These are phyloP conservation scores for Mimumesa dahlbomi DNA, from an alignment of 2,888 invertebrate species.

Conservation along the genomic window DNA sequence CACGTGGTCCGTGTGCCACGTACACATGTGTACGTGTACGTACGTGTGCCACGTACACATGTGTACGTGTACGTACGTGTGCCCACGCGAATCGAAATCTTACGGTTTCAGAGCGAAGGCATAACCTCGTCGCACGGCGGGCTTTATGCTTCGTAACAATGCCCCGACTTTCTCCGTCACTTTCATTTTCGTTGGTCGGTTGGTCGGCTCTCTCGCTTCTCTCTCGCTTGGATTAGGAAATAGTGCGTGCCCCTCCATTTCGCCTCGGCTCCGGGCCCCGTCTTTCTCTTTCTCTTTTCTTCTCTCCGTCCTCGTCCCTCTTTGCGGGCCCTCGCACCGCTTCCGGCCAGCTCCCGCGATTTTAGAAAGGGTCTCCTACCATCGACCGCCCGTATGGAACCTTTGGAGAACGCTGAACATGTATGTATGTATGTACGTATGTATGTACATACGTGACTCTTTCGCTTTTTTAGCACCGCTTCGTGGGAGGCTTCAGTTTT, in stretches of 20 bases:
- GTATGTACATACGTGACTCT: not conserved
- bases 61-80: constrained; percentile 4
- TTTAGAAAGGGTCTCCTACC: constrained; percentile 74
- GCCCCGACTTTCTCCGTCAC: constrained; percentile 79
- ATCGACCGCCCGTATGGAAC: constrained; percentile 33
- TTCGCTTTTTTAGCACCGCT: not conserved
- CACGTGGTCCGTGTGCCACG: no score
- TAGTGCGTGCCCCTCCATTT: constrained; percentile 59
- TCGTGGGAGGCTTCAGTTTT: not conserved
- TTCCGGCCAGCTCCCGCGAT: constrained; percentile 69
- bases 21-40: no score
- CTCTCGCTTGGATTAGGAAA: constrained; percentile 62
- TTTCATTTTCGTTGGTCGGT: constrained; percentile 79
- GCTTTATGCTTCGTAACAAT: constrained; percentile 78
- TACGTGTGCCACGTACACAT: no score
- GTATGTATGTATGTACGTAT: constrained; percentile 2
- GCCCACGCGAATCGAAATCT: constrained; percentile 44
- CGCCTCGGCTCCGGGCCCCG: constrained; percentile 29
- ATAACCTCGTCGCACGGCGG: constrained; percentile 60
- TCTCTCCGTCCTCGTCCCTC: constrained; percentile 37
- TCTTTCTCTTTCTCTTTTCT: constrained; percentile 24
- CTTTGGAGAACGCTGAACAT: constrained; percentile 39
- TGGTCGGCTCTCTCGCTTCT: constrained; percentile 67
- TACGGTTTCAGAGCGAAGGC: constrained; percentile 44
- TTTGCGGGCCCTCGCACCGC: constrained; percentile 49